phyloP scores from a whole-genome alignment of 2,888 invertebrate genomes.

The Melipona beecheii region DNA sequence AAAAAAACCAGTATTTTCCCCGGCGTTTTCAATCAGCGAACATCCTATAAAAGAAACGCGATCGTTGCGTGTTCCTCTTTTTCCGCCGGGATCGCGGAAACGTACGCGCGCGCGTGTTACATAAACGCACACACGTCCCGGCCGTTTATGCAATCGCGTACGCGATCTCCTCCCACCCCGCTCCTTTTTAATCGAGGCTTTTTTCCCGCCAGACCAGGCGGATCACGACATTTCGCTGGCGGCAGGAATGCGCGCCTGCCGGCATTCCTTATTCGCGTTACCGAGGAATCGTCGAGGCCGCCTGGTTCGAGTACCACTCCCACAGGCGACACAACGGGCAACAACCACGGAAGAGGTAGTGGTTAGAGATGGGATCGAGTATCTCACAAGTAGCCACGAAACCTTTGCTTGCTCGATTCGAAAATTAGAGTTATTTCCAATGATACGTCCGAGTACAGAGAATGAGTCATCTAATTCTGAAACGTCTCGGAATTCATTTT shows the following conservation, averaged over 20 bases:
- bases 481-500: too few species aligned
- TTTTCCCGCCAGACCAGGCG: slow-evolving; percentile 34
- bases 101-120: slow-evolving; percentile 7
- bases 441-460: too few species aligned
- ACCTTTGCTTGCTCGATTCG: too few species aligned
- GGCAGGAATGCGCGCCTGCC: slow-evolving; percentile 64
- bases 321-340: slow-evolving; percentile 54
- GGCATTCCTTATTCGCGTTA: slow-evolving; percentile 76
- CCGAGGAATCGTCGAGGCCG: slow-evolving; percentile 75
- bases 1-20: neutral
- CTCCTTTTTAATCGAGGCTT: slow-evolving; percentile 26
- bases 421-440: too few species aligned
- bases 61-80: neutral
- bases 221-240: slow-evolving; percentile 63
- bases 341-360: slow-evolving; percentile 67
- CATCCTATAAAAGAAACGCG: neutral
- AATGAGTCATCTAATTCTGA: too few species aligned
- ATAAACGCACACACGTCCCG: slow-evolving; percentile 15
- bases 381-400: too few species aligned
- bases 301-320: slow-evolving; percentile 77
- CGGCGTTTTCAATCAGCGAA: neutral
- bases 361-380: too few species aligned
- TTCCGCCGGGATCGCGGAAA: slow-evolving; percentile 37
- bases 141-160: slow-evolving; percentile 55
- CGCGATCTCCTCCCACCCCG: neutral